Evolutionary conservation across 2,113 vertebrate genomes (phyloP).

Genomic region (Oxygymnocypris stewartii): DNA sequence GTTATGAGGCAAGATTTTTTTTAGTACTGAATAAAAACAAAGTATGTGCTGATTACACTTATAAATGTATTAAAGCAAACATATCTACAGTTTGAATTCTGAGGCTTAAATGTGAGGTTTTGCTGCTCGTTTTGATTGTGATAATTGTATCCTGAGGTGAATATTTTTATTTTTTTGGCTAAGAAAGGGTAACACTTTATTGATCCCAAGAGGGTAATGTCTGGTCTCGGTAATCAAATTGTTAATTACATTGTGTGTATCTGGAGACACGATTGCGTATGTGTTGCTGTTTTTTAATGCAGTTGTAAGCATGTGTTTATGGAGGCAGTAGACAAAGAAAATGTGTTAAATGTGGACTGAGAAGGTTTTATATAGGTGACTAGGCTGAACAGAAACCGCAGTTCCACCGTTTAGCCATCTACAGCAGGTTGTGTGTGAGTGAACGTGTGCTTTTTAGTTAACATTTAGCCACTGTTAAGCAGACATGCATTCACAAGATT

Average conservation of each 20-base stretch:
- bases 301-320: neutral
- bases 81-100: neutral
- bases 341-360: neutral
- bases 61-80: neutral
- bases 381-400: neutral
- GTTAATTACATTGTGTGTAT: conserved; percentile 15
- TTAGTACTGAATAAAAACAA: neutral
- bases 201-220: neutral
- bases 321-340: neutral
- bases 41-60: neutral
- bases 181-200: conserved; percentile 8
- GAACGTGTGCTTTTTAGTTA: neutral
- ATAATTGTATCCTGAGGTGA: neutral
- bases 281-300: neutral
- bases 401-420: neutral
- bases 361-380: neutral
- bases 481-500: neutral
- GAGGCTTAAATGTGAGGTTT: neutral
- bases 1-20: neutral
- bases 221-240: neutral
- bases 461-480: neutral
- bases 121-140: neutral
- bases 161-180: neutral
- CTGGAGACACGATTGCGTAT: neutral
- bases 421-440: neutral